Base-by-base conservation (phyloP, 1,140 invertebrate genomes). In the Scaptomyza montana region DNA sequence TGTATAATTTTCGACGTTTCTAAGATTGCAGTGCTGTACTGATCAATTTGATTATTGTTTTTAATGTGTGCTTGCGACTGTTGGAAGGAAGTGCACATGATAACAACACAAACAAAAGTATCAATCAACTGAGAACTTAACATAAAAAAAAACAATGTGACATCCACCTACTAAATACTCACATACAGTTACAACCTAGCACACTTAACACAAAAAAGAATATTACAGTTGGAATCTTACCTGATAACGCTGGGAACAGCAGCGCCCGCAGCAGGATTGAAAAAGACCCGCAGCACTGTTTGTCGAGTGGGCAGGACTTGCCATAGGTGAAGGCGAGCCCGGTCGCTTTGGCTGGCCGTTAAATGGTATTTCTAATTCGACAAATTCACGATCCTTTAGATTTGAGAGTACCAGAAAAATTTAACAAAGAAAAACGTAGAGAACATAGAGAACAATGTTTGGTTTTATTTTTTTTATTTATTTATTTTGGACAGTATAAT, bases 341-440 rank as follows among this genome's bases (percentile, higher is more conserved):
- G 97, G 97, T 89, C 97, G 94, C 93, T 98, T 98, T 46, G 82
- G 97, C 94, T 92, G 97, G 94, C 97, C 97, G 92, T 98, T 99
- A 93, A 95, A 98, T 9, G 97, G 97, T 90, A 97, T 96, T 89
- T 99, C 98, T 94, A 98, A 95, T 93, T 99, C 98, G 65, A 98
- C 96, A 93, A 99, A 99, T 93, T 99, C 97, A 62, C 98, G 96
- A 93, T 99, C 98, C 97, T 98, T 94, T 47, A 60, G 71, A 66
- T 69, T 86, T 77, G 75, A 78, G 74, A 74, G 80, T 87, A 89
- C 79, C 86, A 89, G 78, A 89, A 82, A 75, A 87, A 89, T 82
- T 87, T 87, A 87, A 87, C 82, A 87, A 87, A 87, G 78, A 87
- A 79, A 87, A 89, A 87, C 84, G 72, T 82, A 87, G 72, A 87